These are phyloP conservation scores for Nylanderia fulva DNA, from an alignment of 1,140 invertebrate species.

Conservation along the genomic window DNA sequence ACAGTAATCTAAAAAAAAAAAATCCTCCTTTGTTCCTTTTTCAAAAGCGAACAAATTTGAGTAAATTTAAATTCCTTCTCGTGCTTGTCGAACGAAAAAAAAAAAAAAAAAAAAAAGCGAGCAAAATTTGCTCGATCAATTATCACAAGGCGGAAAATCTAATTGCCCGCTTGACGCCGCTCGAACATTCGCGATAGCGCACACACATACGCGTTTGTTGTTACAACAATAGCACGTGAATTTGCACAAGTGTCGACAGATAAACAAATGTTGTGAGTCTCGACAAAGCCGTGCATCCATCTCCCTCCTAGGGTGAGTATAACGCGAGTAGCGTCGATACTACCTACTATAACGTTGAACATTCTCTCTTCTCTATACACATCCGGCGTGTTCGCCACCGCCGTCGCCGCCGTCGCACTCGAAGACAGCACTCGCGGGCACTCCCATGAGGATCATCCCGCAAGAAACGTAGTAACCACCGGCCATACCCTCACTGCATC, in stretches of 20 bases:
- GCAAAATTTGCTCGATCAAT: background rate
- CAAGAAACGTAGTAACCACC: slow-evolving; percentile 8
- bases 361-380: slow-evolving; percentile 47
- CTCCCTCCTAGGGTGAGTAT: slow-evolving; percentile 15
- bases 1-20: background rate
- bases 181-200: slow-evolving; percentile 1
- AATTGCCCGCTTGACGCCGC: background rate
- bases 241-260: slow-evolving; percentile 20
- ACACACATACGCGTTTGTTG: background rate
- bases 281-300: slow-evolving; percentile 8
- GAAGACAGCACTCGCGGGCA: slow-evolving; percentile 51
- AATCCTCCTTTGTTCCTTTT: background rate
- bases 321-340: slow-evolving; percentile 33
- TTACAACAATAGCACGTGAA: slow-evolving; percentile 49
- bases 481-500: slow-evolving; percentile 41
- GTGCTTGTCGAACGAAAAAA: background rate
- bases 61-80: background rate
- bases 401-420: slow-evolving; percentile 22
- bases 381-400: slow-evolving; percentile 19
- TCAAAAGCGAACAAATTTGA: slow-evolving; percentile 20
- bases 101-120: slow-evolving; percentile 19
- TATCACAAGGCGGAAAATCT: slow-evolving; percentile 14
- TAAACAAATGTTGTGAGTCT: slow-evolving; percentile 29
- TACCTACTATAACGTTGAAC: slow-evolving; percentile 45
- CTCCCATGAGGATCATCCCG: slow-evolving; percentile 11